Base-by-base conservation (phyloP, 2,888 invertebrate species). In the Pyralis farinalis region DNA sequence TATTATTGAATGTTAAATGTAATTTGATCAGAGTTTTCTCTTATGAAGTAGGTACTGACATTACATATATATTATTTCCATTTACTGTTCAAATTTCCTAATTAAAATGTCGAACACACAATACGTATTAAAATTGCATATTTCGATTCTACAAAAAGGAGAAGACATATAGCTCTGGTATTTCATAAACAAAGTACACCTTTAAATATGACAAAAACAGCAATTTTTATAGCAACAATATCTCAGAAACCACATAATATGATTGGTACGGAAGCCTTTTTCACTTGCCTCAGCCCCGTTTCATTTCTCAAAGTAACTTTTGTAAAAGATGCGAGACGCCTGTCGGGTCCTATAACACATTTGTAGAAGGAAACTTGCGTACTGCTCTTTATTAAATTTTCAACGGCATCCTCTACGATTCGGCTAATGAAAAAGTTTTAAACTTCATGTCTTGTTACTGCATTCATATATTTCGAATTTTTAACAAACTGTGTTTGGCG, bases 201-300 rank as follows among this genome's bases (percentile, higher is more conserved):
- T 12, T 10, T 12, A 12, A 37, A 37, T 37, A 21, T 22, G 30
- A 30, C 29, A 21, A 33, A 36, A 12, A 31, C 31, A 10, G 20
- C 33, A 39, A 33, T 33, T 60, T 58, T 51, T 55, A 54, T 53
- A 45, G 56, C 53, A 46, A 59, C 63, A 60, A 70, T 69, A 66
- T 69, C 64, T 66, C 57, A 55, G 55, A 57, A 57, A 53, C 60
- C 64, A 64, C 63, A 62, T 67, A 67, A 67, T 61, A 61, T 67
- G 66, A 70, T 73, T 68, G 63, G 59, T 16, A 28, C 22, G 53
- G 63, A 58, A 64, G 69, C 67, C 70, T 68, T 70, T 66, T 71
- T 63, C 66, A 72, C 57, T 58, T 55, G 44, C 37, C 56, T 56
- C 41, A 39, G 53, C 37, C 44, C 48, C 46, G 32, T 62, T 64